Evolutionary conservation across 2,888 invertebrate species (phyloP).

Genomic region (Mongoloraphidia duomilia): DNA sequence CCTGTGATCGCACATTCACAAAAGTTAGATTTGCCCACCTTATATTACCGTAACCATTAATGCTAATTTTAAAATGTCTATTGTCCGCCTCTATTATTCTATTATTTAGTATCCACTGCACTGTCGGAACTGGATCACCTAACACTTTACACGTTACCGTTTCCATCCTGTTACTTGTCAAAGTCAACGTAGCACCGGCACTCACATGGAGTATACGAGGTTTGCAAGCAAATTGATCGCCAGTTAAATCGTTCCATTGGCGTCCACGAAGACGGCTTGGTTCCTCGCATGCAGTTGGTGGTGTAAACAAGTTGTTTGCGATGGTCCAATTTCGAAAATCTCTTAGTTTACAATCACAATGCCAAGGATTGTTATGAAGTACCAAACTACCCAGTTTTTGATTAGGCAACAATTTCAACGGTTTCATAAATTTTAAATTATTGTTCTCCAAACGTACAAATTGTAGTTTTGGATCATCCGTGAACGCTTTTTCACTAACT

Average conservation of each 20-base stretch:
- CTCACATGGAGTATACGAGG: conserved; percentile 58
- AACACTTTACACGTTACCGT: conserved; percentile 61
- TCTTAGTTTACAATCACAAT: conserved; percentile 73
- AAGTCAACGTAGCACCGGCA: conserved; percentile 37
- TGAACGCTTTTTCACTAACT: conserved; percentile 57
- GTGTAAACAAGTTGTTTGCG: conserved; percentile 55
- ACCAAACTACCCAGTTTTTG: conserved; percentile 56
- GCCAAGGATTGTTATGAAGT: conserved; percentile 72
- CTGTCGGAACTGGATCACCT: conserved; percentile 62
- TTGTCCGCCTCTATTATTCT: conserved; percentile 40
- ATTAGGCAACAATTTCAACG: conserved; percentile 11
- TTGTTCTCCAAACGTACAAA: conserved; percentile 60
- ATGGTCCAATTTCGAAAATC: conserved; percentile 65
- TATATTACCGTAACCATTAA: conserved; percentile 30
- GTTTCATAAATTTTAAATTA: conserved; percentile 48
- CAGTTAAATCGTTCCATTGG: conserved; percentile 55
- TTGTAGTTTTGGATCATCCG: conserved; percentile 49
- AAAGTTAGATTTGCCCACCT: conserved; percentile 47
- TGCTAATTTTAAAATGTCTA: conserved; percentile 33
- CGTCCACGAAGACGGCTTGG: conserved; percentile 53
- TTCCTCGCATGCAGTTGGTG: conserved; percentile 56
- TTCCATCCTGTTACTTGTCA: conserved; percentile 44
- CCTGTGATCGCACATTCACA: conserved; percentile 30
- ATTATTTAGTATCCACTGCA: conserved; percentile 58
- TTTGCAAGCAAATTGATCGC: conserved; percentile 67